These are phyloP conservation scores for Branchipolynoe longqiensis DNA, from an alignment of 2,888 invertebrate genomes.

Conservation along the genomic window DNA sequence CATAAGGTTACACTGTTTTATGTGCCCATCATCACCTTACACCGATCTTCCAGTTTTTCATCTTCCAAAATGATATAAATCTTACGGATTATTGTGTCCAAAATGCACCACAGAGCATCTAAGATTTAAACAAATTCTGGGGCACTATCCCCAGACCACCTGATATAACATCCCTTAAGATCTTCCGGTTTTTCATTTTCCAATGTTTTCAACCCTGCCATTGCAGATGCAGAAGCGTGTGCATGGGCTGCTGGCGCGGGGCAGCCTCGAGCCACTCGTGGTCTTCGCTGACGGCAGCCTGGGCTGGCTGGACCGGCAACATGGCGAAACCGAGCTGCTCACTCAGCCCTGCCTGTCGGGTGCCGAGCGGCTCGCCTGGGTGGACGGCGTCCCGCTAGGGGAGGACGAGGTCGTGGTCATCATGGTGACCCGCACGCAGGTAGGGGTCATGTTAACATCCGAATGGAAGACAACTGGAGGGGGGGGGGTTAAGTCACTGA, in stretches of 20 bases:
- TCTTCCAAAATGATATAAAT: too few relatives aligned
- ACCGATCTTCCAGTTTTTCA: too few relatives aligned
- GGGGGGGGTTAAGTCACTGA: too few relatives aligned
- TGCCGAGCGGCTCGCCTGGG: background rate
- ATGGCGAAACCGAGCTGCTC: background rate
- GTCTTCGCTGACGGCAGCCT: slow-evolving; percentile 29
- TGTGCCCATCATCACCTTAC: too few relatives aligned
- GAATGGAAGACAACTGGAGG: too few relatives aligned
- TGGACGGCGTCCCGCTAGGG: background rate
- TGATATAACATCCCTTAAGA: too few relatives aligned
- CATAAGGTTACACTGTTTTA: too few relatives aligned
- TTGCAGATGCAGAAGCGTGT: slow-evolving; percentile 32
- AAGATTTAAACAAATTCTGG: background rate
- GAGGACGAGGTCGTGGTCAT: background rate
- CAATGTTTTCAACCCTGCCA: background rate
- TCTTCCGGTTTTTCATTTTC: too few relatives aligned
- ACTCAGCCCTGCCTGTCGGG: background rate
- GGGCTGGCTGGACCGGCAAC: slow-evolving; percentile 17
- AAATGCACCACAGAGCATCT: too few relatives aligned
- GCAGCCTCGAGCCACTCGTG: background rate
- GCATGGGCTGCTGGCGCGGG: background rate
- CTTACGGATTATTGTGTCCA: too few relatives aligned
- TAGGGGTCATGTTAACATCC: too few relatives aligned
- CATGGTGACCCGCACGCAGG: background rate
- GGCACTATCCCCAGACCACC: background rate